Evolutionary conservation across 2,797 vertebrate genomes (phyloP), one percentile per base, ranked within the genome.

Genomic region (Amniataba percoides): DNA sequence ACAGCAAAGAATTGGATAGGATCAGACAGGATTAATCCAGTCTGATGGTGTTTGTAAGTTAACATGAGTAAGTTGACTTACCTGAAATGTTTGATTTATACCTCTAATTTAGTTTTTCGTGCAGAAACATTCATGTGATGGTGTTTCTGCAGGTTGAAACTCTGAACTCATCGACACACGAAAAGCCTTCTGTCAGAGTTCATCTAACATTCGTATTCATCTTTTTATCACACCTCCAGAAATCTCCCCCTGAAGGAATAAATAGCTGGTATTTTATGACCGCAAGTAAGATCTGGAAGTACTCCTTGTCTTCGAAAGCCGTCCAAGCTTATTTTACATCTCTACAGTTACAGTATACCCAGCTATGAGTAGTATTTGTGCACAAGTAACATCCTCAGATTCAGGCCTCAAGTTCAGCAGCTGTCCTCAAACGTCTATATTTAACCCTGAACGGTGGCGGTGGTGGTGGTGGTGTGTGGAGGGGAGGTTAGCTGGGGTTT

Each of bases 351-450:
- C 85, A 87, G 72, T 88, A 70, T 60, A 63, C 67, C 27, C 71
- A 31, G 78, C 57, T 55, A 31, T 64, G 36, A 70, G 69, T 70
- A 70, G 58, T 21, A 40, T 52, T 66, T 15, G 74, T 52, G 52
- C 69, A 88, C 71, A 65, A 76, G 65, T 88, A 75, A 79, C 86
- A 23, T 72, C 53, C 73, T 80, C 55, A 58, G 57, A 76, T 66
- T 74, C 55, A 23, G 60, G 71, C 31, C 36, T 61, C 19, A 19
- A 36, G 48, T 49, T 60, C 81, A 81, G 81, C 90, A 87, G 91
- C 89, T 91, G 91, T 80, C 57, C 74, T 52, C 63, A 59, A 71
- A 74, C 18, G 5, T 80, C 85, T 94, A 94, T 90, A 89, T 92
- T 91, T 94, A 94, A 86, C 90, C 69, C 2, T 66, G 65, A 78